A percentile compares a stretch with the other conserved stretches of the same genome.
These are phyloP conservation scores for Phenganax subtilis DNA, from an alignment of 92 coral and sea anemone species.

Conservation along the genomic window DNA sequence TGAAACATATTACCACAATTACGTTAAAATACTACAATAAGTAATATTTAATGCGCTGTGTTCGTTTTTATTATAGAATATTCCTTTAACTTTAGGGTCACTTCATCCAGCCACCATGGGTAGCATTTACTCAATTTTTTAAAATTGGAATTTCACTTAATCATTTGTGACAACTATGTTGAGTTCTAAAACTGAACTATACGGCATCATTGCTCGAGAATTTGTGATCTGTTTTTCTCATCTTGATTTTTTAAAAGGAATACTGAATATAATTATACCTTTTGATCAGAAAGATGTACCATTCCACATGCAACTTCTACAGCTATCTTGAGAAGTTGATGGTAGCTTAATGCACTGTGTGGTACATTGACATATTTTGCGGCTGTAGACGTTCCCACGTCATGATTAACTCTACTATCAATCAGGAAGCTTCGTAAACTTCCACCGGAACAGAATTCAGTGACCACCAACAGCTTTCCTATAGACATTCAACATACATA, in stretches of 20 bases:
- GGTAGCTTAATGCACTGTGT: constrained; percentile 58
- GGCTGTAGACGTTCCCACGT: background rate
- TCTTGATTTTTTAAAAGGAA: too few relatives aligned
- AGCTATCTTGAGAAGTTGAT: constrained; percentile 66
- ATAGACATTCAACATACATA: background rate
- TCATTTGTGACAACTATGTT: too few relatives aligned
- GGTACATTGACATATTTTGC: constrained; percentile 53
- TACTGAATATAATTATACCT: background rate
- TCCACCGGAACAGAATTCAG: constrained; percentile 69
- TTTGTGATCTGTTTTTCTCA: too few relatives aligned
- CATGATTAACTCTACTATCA: constrained; percentile 45
- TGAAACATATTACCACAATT: background rate
- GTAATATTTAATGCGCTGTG: too few relatives aligned
- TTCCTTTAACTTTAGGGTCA: too few relatives aligned
- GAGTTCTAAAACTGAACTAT: too few relatives aligned
- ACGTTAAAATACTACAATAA: too few relatives aligned
- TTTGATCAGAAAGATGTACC: constrained; percentile 50
- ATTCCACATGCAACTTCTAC: constrained; percentile 64
- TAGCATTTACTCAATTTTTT: too few relatives aligned
- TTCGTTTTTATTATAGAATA: too few relatives aligned
- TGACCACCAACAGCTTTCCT: constrained; percentile 60
- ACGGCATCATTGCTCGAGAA: too few relatives aligned
- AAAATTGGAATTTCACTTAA: too few relatives aligned
- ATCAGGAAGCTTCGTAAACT: constrained; percentile 53
- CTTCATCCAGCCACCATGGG: too few relatives aligned